Base-by-base conservation (phyloP, 2,888 invertebrate species). In the Dusona sp. region DNA sequence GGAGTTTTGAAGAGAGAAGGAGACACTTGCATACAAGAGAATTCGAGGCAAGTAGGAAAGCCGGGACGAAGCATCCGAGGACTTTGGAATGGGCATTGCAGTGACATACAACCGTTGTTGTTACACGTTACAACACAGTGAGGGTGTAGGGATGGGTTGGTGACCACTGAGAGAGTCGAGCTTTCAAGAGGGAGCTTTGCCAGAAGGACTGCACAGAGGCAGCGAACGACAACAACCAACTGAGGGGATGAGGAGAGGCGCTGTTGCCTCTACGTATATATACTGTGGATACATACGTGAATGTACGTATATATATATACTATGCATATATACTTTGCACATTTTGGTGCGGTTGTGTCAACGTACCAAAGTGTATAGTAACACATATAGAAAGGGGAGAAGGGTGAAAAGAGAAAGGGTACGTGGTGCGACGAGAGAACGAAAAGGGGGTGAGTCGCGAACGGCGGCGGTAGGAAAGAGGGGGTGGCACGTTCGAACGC, bases 341-440 rank as follows among this genome's bases (percentile, higher is more conserved):
- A 84, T 87, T 82, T 84, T 57, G 68, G 6, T 82, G 86, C 81
- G 84, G 80, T 84, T 82, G 79, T 87, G 87, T 84, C 82, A 82
- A 79, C 87, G 72, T 61, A 72, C 78, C 73, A 68, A 81, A 81
- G 73, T 74, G 68, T 80, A 65, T 36, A 72, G 83, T 48, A 72
- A 64, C 45, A 61, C n/a, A 54, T 57, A 67, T 8, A 73, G 45
- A 75, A 57, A 57, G 73, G 68, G 78, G 73, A 68, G 79, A 73
- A 73, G 64, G 25, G 36, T 29, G 25, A 29, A 61, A 42, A 48
- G 79, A 38, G 54, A 74, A 64, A 61, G 74, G 57, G 48, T 70
- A 70, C 48, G 45, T 70, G 70, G 38, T 45, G 70, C 48, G 22
- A 16, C 22, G 67, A 67, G 48, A 68, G 61, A 61, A 22, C 16